Conservation (phyloP, 2,113 vertebrate species). For the Chauna torquata region DNA sequence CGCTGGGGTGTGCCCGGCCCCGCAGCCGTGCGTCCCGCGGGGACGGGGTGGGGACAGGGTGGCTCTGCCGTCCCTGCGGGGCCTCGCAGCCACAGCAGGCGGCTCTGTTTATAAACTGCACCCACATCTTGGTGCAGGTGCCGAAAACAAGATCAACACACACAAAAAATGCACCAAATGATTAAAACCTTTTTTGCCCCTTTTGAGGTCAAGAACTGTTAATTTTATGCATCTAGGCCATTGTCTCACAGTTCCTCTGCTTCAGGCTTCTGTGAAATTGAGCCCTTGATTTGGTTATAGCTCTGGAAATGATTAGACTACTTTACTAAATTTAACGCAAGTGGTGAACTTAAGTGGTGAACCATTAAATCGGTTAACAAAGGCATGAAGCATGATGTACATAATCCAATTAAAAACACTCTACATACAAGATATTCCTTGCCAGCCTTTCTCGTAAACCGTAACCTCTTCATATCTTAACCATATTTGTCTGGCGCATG, state of each 20-base stretch:
- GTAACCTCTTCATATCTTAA: background rate
- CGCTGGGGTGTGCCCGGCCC: rapidly evolving
- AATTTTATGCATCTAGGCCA: background rate
- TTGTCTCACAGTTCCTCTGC: background rate
- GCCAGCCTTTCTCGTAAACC: background rate
- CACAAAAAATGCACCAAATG: background rate
- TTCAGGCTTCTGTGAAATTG: slow-evolving; percentile 29
- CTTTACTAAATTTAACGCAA: slow-evolving; percentile 39
- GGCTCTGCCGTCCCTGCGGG: background rate
- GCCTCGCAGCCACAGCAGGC: background rate
- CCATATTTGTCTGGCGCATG: background rate
- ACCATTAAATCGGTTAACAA: slow-evolving; percentile 53
- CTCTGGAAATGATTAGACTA: slow-evolving; percentile 59
- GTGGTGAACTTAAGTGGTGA: slow-evolving; percentile 41
- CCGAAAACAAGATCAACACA: rapidly evolving
- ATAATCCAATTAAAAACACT: slow-evolving; percentile 51
- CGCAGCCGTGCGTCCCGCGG: rapidly evolving
- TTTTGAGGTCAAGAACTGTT: background rate
- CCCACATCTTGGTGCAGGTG: background rate
- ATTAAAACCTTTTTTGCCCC: background rate
- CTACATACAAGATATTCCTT: background rate
- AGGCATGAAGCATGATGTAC: slow-evolving; percentile 39
- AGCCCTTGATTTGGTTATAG: slow-evolving; percentile 26
- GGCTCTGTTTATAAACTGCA: too few species aligned
- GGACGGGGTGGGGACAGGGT: background rate